Percentiles rank a stretch among this genome's conserved stretches.
Evolutionary conservation across 2,113 vertebrate species (phyloP).

Genomic region (Ammodramus savannarum): DNA sequence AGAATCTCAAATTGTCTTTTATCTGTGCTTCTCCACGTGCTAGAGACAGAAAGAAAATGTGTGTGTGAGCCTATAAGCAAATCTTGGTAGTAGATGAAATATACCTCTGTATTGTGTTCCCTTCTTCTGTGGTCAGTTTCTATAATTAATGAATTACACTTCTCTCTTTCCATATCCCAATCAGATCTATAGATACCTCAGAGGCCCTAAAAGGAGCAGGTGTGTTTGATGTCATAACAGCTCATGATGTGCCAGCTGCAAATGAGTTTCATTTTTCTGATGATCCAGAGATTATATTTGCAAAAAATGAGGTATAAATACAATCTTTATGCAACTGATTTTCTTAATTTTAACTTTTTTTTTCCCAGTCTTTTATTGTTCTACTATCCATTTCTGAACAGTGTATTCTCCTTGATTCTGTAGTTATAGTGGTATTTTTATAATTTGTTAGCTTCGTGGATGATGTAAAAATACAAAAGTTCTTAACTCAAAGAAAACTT

Average conservation of each 20-base stretch:
- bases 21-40: background rate
- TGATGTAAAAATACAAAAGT: background rate
- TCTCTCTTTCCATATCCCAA: background rate
- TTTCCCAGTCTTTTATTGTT: background rate
- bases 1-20: background rate
- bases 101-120: background rate
- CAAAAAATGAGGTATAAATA: conserved; percentile 57
- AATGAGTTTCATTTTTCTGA: conserved; percentile 53
- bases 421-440: background rate
- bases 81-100: background rate
- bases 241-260: conserved; percentile 68
- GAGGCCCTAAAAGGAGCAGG: conserved; percentile 61
- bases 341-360: background rate
- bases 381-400: background rate
- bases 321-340: background rate
- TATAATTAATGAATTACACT: background rate
- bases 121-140: background rate
- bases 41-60: background rate
- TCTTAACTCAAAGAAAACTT: background rate
- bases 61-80: background rate
- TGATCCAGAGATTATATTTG: conserved; percentile 57
- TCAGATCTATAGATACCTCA: conserved; percentile 67
- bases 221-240: conserved; percentile 69
- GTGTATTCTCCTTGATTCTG: background rate
- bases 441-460: background rate